A percentile compares a stretch with the other conserved stretches of the same genome.
Evolutionary conservation across 2,888 invertebrate genomes (phyloP).

Genomic region (Cataglyphis albicans): DNA sequence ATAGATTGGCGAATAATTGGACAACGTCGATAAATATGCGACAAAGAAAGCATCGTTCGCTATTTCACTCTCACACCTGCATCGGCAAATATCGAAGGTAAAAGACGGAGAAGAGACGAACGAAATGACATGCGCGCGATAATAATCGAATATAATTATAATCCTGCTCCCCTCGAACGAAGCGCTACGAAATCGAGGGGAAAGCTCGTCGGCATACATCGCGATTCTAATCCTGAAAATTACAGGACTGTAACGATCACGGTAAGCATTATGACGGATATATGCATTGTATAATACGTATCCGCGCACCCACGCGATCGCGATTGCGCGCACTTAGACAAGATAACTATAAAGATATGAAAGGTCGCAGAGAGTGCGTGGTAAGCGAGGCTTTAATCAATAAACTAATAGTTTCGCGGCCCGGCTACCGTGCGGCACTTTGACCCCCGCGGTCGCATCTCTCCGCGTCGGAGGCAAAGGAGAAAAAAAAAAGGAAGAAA

Average conservation of each 20-base stretch:
- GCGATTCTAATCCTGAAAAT: conserved; percentile 58
- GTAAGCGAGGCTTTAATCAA: conserved; percentile 72
- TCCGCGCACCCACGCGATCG: conserved; percentile 6
- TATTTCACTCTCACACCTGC: not conserved
- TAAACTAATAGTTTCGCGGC: conserved; percentile 73
- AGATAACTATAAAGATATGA: conserved; percentile 69
- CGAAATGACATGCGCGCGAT: conserved; percentile 31
- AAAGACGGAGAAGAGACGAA: not conserved
- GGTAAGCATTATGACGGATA: conserved; percentile 24
- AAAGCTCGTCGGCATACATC: conserved; percentile 14
- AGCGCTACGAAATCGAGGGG: not conserved
- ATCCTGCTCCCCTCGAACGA: not conserved
- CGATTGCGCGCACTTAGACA: conserved; percentile 34
- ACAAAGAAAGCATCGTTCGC: not conserved
- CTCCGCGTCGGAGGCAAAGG: conserved; percentile 11
- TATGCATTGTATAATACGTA: not conserved
- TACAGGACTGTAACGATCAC: conserved; percentile 52
- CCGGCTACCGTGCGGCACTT: conserved; percentile 76
- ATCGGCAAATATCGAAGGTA: conserved; percentile 20
- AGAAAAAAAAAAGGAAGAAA: not conserved
- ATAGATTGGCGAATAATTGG: not conserved
- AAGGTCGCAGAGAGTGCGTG: conserved; percentile 66
- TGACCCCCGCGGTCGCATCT: conserved; percentile 71
- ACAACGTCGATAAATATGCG: not conserved
- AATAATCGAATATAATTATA: conserved; percentile 32